Percentiles rank a stretch among this genome's conserved stretches.
phyloP scores from a whole-genome alignment of 2,888 invertebrate species.

The Sisyra nigra region DNA sequence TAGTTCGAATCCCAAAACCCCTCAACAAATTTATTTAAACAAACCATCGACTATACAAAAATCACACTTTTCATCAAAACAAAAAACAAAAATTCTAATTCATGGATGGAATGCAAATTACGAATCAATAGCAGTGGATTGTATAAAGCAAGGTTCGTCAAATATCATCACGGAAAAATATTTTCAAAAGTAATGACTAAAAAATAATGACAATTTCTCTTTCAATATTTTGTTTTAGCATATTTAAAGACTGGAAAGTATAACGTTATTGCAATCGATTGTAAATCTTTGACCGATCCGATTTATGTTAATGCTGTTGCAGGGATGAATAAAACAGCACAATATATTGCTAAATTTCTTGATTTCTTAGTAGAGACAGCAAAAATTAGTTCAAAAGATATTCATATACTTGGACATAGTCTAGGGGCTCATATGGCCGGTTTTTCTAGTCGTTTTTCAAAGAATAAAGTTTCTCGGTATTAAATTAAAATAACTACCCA shows the following conservation, averaged over 20 bases:
- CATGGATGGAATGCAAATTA: constrained; percentile 5
- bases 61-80: neutral
- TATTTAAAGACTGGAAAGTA: constrained; percentile 4
- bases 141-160: constrained; percentile 3
- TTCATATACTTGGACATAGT: constrained; percentile 4
- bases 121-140: neutral
- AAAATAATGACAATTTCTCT: neutral
- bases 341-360: constrained; percentile 1
- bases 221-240: neutral
- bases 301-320: neutral
- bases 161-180: neutral
- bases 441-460: neutral
- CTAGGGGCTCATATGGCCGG: constrained; percentile 8
- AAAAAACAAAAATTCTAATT: constrained; percentile 3
- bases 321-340: neutral
- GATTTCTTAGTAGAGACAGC: neutral
- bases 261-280: constrained; percentile 1
- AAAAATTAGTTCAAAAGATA: neutral
- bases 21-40: constrained; percentile 1
- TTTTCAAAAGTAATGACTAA: too few relatives aligned
- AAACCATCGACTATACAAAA: neutral
- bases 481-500: neutral
- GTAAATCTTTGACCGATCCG: constrained; percentile 1
- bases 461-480: neutral
- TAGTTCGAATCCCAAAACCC: constrained; percentile 1